Conservation (phyloP, 2,888 invertebrate genomes). For the Empis stercorea region DNA sequence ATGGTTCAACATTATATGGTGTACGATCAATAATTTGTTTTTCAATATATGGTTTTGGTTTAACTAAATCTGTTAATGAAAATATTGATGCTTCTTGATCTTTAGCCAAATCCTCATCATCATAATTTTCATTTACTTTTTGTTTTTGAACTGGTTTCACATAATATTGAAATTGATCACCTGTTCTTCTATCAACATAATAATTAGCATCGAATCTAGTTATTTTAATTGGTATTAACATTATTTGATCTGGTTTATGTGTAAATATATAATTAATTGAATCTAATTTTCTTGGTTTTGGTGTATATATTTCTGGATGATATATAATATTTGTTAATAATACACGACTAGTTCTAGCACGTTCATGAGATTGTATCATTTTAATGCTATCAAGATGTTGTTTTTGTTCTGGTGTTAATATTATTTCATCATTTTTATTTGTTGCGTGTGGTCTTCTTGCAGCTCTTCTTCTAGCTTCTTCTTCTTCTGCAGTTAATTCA, state of each 20-base stretch:
- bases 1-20: no score
- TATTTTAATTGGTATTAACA: constrained; percentile 27
- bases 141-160: not conserved
- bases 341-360: constrained; percentile 29
- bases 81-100: no score
- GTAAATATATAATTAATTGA: constrained; percentile 23
- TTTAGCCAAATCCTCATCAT: no score
- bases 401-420: constrained; percentile 16
- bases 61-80: no score
- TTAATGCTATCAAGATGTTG: constrained; percentile 22
- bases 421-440: constrained; percentile 4
- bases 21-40: no score
- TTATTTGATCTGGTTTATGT: constrained; percentile 24
- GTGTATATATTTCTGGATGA: constrained; percentile 13
- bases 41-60: no score
- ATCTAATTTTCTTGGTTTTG: constrained; percentile 5
- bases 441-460: constrained; percentile 5
- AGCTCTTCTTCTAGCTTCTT: not conserved
- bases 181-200: constrained; percentile 9
- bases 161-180: constrained; percentile 2
- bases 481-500: not conserved
- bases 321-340: constrained; percentile 13
- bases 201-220: constrained; percentile 26
- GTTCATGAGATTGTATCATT: constrained; percentile 38
- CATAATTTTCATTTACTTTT: no score